A percentile compares a stretch with the other conserved stretches of the same genome.
Evolutionary conservation across 2,113 vertebrate species (phyloP).

Genomic region (Oncorhynchus nerka): DNA sequence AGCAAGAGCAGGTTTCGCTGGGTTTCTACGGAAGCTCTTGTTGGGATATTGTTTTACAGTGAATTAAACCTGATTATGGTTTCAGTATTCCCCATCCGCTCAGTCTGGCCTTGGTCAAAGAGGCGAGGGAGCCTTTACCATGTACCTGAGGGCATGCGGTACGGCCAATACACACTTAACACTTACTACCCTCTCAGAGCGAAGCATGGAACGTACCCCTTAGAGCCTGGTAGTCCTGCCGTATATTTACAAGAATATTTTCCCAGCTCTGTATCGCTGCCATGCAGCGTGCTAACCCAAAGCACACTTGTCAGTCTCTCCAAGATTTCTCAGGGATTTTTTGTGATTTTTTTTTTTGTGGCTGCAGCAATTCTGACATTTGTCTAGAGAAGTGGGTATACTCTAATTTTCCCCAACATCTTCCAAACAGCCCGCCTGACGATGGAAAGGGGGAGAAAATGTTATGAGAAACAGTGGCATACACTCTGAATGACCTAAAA

Average conservation of each 20-base stretch:
- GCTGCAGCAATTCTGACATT: no score
- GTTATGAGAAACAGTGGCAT: no score
- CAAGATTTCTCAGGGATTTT: no score
- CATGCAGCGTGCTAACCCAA: background rate
- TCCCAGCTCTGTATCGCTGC: background rate
- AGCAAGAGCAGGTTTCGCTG: conserved; percentile 17
- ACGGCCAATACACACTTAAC: conserved; percentile 1
- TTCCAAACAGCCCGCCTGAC: no score
- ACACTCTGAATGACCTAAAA: no score
- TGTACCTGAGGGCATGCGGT: conserved; percentile 22
- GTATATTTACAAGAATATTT: background rate
- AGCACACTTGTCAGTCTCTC: no score
- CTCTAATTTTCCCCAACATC: no score
- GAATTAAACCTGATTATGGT: conserved; percentile 52
- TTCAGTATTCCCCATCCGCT: conserved; percentile 41
- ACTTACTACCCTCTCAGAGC: conserved; percentile 2
- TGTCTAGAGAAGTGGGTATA: no score
- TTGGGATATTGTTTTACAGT: conserved; percentile 44
- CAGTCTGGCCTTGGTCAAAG: conserved; percentile 33
- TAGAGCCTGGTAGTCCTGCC: background rate
- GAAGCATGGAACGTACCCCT: background rate
- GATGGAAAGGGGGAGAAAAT: no score
- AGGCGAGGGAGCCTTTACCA: conserved; percentile 20
- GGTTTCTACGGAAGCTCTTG: background rate
- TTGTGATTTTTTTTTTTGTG: no score